Base-by-base conservation (phyloP, 2,113 vertebrate genomes). In the Albula glossodonta region DNA sequence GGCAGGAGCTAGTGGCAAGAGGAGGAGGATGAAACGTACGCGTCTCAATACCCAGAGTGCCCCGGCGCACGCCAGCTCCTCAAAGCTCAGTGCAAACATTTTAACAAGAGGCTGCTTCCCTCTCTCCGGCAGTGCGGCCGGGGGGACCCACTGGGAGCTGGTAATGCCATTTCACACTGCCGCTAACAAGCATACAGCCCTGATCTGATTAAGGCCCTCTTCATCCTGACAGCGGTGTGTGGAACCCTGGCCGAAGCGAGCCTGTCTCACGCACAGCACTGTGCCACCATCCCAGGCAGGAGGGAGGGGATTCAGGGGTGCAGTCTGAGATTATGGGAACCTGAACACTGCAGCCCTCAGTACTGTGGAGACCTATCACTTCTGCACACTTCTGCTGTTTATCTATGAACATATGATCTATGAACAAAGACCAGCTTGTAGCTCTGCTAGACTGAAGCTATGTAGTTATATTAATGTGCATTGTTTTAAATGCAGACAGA, bases 181-280 rank as follows among this genome's bases (percentile, higher is more conserved):
- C n/a, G 53, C 84, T 85, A 81, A 85, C 84, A 80, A 85, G 84
- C 84, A 81, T 48, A 41, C 56, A n/a, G 78, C 84, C 53, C 84
- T 80, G 56, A 80, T 60, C 84, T 85, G 80, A 80, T 66, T 85
- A 81, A 85, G 78, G 78, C 78, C 57, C 83, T 48, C 78, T 11
- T 25, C 25, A 81, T 63, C 81, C 81, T 83, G 84, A 63, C 81
- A 83, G 81, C 50, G 1, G 51, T n/a, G 51, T 31, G 80, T 19
- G 4, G 48, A 12, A 19, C 48, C 31, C 50, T 66, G 60, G n/a
- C 19, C n/a, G 6, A 6, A 19, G 6, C 4, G 12, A 70, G 13
- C 50, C n/a, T 2, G 51, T 51, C 25, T 52, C 22, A 3, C 70
- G 7, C 31, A 25, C 74, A 78, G 41, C 25, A 15, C 74, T 11